Base-by-base conservation (phyloP, 2,113 vertebrate genomes). In the Protobothrops mucrosquamatus region DNA sequence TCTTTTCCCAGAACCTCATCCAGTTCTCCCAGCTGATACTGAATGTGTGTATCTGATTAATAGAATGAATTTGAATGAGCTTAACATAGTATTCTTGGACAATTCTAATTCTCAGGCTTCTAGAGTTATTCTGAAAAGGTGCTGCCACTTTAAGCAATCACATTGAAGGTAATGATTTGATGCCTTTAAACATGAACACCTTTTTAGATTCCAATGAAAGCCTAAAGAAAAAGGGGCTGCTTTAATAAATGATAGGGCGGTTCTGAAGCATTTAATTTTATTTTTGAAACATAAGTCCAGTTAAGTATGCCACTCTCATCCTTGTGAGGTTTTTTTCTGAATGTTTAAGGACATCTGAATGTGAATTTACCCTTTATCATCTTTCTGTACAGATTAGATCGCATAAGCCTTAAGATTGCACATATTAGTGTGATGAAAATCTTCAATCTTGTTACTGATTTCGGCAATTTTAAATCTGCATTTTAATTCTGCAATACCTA, bases 341-440 rank as follows among this genome's bases (percentile, higher is more conserved):
- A 61, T 88, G 12, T 51, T 93, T 85, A 57, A 92, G 91, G 92
- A 48, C 89, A 88, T 88, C 52, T 81, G 11, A 51, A 48, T 87
- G 92, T 92, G 90, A 94, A 94, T 85, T 15, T 92, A 92, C 74
- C 74, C 2, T 93, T 94, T 91, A 12, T 94, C 9, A 89, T 18
- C 46, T 88, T 87, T 69, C 24, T 91, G 6, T 81, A 61, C 15
- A 64, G 20, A 6, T 91, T 56, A n/a, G 46, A 15, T n/a, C 46
- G 1, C 92, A 18, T 46, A 92, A 55, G 2, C 29, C 52, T 15
- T 85, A 81, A 89, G 22, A 74, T 57, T 59, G 54, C 0, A 22
- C 87, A 24, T 43, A 87, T 6, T 55, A n/a, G 51, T 39, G 69
- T 52, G 24, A 24, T 92, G 34, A 74, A 81, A 81, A 81, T 12